Evolutionary conservation across 2,797 vertebrate species (phyloP).

Genomic region (Cercopithecus neglectus): DNA sequence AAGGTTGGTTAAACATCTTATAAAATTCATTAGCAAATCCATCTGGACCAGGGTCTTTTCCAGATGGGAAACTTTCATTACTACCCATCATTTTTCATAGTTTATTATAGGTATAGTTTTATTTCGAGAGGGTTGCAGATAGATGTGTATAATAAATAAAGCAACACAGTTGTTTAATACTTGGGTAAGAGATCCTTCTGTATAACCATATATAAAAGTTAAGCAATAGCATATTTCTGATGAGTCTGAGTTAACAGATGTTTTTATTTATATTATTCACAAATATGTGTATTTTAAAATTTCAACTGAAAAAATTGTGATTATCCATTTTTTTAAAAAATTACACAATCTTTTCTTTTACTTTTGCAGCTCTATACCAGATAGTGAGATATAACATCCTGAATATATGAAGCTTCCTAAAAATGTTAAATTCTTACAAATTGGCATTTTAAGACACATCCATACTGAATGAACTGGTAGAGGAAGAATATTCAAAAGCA

Average conservation of each 20-base stretch:
- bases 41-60: conserved; percentile 71
- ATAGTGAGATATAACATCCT: not conserved
- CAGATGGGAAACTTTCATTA: conserved; percentile 76
- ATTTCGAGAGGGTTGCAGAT: not conserved
- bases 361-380: not conserved
- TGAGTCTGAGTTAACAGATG: not conserved
- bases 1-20: conserved; percentile 80
- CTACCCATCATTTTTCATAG: conserved; percentile 58
- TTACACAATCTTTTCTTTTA: not conserved
- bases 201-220: not conserved
- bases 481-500: not conserved
- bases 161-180: conserved; percentile 31
- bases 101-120: conserved; percentile 68
- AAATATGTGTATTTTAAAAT: not conserved
- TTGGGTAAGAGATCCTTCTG: not conserved
- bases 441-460: too few relatives aligned
- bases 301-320: not conserved
- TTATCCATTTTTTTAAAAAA: not conserved
- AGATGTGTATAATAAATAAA: conserved; percentile 58
- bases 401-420: not conserved
- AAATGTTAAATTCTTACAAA: not conserved
- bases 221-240: not conserved
- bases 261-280: not conserved
- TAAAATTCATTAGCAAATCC: conserved; percentile 78
- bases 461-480: not conserved